A percentile compares a stretch with the other conserved stretches of the same genome.
These are phyloP conservation scores for Tichodroma muraria DNA, from an alignment of 2,113 vertebrate genomes.

Conservation along the genomic window DNA sequence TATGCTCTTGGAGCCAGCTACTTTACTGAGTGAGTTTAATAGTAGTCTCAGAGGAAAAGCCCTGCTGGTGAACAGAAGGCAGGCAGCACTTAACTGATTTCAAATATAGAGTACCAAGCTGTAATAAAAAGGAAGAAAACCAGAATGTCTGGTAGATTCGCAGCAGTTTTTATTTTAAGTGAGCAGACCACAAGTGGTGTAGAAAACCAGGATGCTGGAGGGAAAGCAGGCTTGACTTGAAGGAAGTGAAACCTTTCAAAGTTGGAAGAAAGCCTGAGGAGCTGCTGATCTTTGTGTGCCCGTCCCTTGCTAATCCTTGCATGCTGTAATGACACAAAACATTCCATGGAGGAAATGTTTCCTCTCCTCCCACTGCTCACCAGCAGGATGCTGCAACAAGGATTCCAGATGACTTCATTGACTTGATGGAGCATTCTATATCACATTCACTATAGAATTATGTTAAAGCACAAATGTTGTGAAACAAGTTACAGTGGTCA, in stretches of 20 bases:
- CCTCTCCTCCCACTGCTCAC: neutral
- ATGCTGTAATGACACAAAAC: rapidly evolving
- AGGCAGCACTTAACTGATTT: neutral
- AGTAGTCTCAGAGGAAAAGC: neutral
- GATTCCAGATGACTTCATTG: neutral
- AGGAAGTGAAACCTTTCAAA: neutral
- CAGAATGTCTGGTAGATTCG: neutral
- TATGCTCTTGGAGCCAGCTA: neutral
- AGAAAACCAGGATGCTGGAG: neutral
- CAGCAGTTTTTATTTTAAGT: neutral
- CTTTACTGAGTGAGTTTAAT: neutral
- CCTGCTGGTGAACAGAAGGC: neutral
- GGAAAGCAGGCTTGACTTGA: neutral
- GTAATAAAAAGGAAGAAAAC: neutral
- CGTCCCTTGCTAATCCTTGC: rapidly evolving
- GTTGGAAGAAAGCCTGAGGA: neutral
- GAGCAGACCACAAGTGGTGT: neutral
- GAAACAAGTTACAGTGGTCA: constrained; percentile 12
- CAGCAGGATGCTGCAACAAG: neutral
- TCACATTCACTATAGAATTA: neutral
- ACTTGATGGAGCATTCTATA: neutral
- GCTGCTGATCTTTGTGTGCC: neutral
- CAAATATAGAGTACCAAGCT: neutral
- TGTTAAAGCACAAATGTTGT: neutral
- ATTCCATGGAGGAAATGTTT: neutral